Evolutionary conservation across 2,113 vertebrate species (phyloP).

Genomic region (Myotis davidii): DNA sequence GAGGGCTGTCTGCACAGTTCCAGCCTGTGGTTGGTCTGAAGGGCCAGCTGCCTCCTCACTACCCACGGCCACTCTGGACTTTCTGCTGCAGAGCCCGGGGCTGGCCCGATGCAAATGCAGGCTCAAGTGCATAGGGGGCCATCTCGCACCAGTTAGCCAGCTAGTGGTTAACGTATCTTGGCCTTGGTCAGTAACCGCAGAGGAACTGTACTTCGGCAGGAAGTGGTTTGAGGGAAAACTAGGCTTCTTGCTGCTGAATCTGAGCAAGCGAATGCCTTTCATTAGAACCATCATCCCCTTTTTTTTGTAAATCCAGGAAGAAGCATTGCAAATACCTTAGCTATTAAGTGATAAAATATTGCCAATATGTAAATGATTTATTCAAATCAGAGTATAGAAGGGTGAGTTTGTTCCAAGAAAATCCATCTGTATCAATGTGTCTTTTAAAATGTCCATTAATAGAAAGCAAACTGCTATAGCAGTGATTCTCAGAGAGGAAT

Average conservation of each 20-base stretch:
- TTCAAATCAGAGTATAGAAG: slow-evolving; percentile 21
- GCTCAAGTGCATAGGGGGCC: background rate
- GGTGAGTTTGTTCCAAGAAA: slow-evolving; percentile 2
- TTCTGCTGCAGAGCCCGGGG: background rate
- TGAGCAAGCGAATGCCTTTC: background rate
- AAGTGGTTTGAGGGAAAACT: background rate
- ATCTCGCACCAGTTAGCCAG: background rate
- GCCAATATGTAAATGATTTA: background rate
- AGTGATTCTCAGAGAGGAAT: background rate
- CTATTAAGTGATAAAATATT: slow-evolving; percentile 1
- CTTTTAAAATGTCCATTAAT: slow-evolving; percentile 22
- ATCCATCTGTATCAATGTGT: background rate
- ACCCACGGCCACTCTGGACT: background rate
- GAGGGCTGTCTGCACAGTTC: background rate
- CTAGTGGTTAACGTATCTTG: background rate
- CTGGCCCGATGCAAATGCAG: background rate
- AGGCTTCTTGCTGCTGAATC: background rate
- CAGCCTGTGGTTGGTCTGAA: background rate
- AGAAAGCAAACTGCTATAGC: background rate
- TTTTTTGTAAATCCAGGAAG: background rate
- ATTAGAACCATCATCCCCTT: background rate
- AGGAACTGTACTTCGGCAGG: background rate
- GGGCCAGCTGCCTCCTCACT: background rate
- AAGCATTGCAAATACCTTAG: background rate
- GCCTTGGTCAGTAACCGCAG: background rate